Conservation (phyloP, 1,140 invertebrate genomes). For the Mesaphorura yosii region DNA sequence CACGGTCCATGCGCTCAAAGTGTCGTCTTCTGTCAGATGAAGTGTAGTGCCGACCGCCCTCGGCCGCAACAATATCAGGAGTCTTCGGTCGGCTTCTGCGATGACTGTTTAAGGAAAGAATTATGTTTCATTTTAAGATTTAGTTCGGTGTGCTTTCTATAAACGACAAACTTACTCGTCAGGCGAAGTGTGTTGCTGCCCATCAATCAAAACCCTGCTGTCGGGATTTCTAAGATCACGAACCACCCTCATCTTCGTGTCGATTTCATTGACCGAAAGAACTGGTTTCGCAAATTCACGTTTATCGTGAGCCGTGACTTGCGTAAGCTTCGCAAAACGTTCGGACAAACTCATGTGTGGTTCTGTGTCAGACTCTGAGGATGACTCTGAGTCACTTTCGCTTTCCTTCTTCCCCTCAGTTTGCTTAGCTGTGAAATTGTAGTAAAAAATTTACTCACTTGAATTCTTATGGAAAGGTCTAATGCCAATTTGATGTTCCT, state of each 20-base stretch:
- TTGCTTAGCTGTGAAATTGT: too few relatives aligned
- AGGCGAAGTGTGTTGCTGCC: not conserved
- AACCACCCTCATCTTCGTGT: slow-evolving; percentile 64
- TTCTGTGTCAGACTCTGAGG: slow-evolving; percentile 23
- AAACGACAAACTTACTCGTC: slow-evolving; percentile 1
- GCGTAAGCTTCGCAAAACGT: slow-evolving; percentile 78
- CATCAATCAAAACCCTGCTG: slow-evolving; percentile 23
- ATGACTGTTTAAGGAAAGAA: not conserved
- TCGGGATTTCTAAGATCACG: slow-evolving; percentile 44
- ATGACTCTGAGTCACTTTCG: slow-evolving; percentile 14
- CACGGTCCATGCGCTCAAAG: slow-evolving; percentile 24
- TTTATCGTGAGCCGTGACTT: slow-evolving; percentile 62
- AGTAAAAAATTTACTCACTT: not conserved
- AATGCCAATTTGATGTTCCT: not conserved
- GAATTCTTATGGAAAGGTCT: not conserved
- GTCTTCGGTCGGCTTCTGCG: slow-evolving; percentile 21
- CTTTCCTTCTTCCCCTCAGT: slow-evolving; percentile 8
- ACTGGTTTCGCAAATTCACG: slow-evolving; percentile 48
- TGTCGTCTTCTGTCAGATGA: slow-evolving; percentile 21
- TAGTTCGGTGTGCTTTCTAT: not conserved
- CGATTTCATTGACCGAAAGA: slow-evolving; percentile 35
- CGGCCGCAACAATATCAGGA: slow-evolving; percentile 17
- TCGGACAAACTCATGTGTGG: slow-evolving; percentile 57
- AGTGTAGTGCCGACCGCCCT: slow-evolving; percentile 16
- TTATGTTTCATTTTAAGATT: not conserved